These are phyloP conservation scores for Liparis tanakae DNA, from an alignment of 2,797 vertebrate genomes.

Conservation along the genomic window DNA sequence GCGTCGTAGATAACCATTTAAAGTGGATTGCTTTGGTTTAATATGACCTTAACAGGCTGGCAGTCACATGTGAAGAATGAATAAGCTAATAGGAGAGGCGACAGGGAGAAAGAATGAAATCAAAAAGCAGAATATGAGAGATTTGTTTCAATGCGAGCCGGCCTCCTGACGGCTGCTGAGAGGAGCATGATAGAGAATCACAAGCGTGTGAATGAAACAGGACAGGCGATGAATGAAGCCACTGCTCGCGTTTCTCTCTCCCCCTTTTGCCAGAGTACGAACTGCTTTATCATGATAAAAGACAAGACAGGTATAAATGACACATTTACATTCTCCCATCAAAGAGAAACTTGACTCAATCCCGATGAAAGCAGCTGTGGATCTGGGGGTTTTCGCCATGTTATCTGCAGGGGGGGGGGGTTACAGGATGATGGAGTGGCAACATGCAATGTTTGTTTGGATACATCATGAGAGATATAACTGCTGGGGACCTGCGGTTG, in stretches of 20 bases:
- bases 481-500: constrained; percentile 3
- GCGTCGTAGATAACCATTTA: constrained; percentile 88
- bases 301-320: constrained; percentile 85
- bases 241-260: constrained; percentile 74
- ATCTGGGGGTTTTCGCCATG: constrained; percentile 42
- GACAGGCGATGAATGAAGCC: constrained; percentile 84
- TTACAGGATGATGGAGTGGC: constrained; percentile 53
- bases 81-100: constrained; percentile 85
- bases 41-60: constrained; percentile 88
- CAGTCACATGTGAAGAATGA: constrained; percentile 89
- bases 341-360: constrained; percentile 78
- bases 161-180: constrained; percentile 81
- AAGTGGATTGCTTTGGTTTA: constrained; percentile 88
- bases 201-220: constrained; percentile 82
- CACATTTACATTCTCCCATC: constrained; percentile 83
- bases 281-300: constrained; percentile 85
- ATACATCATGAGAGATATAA: constrained; percentile 44
- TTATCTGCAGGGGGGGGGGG: constrained; percentile 44
- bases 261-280: constrained; percentile 72
- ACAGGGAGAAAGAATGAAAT: constrained; percentile 82
- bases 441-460: constrained; percentile 53
- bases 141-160: constrained; percentile 82
- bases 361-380: constrained; percentile 64
- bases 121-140: constrained; percentile 85
- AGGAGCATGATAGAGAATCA: constrained; percentile 81